Evolutionary conservation across 1,140 invertebrate species (phyloP).

Genomic region (Saccostrea cuccullata): DNA sequence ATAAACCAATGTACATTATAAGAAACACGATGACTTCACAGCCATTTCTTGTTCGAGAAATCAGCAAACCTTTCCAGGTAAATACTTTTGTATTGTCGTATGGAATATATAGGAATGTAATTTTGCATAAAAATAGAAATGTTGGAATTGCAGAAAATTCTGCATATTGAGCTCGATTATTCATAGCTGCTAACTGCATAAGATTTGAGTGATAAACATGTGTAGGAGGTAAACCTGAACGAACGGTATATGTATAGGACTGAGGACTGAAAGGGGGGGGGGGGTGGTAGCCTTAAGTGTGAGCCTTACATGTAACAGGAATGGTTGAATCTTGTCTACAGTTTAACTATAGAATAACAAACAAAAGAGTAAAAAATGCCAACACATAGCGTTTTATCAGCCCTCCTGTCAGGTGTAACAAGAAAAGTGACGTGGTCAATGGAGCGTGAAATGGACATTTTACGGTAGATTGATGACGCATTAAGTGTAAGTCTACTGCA

Average conservation of each 20-base stretch:
- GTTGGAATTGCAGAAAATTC: no score
- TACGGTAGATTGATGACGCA: neutral
- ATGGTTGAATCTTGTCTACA: no score
- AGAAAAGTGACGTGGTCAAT: constrained; percentile 19
- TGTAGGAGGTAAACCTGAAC: no score
- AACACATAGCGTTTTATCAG: neutral
- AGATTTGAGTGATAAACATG: no score
- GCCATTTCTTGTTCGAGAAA: neutral
- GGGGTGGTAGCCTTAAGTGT: no score
- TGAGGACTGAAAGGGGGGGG: no score
- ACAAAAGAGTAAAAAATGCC: neutral
- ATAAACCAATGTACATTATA: neutral
- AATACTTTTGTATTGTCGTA: neutral
- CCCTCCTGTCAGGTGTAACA: neutral
- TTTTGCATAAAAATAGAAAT: no score
- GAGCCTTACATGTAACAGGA: no score
- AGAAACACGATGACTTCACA: neutral
- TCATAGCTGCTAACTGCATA: no score
- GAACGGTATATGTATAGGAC: no score
- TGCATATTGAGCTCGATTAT: no score
- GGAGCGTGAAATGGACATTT: neutral
- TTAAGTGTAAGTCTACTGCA: neutral
- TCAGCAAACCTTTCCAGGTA: neutral
- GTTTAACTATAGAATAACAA: neutral
- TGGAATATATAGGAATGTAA: no score